Base-by-base conservation (phyloP, 2,797 vertebrate species). In the Channallabes apus region DNA sequence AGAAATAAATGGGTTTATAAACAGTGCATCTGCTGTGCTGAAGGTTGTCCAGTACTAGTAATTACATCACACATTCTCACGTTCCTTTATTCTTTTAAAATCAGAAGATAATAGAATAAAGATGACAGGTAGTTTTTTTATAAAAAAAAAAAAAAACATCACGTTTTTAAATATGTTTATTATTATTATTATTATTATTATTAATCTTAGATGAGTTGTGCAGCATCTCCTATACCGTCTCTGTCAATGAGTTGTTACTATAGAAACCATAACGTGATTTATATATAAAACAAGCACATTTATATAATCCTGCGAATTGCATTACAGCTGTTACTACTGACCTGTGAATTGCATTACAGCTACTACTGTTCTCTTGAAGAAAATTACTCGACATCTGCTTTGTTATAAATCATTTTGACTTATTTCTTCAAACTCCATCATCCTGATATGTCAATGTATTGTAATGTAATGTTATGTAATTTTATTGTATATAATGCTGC, bases 221-320 rank as follows among this genome's bases (percentile, higher is more conserved):
- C 38, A 62, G 22, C 58, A 62, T 17, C 59, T 79, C 59, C 15
- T 80, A 29, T 80, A 27, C 35, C 11, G 77, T 27, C 24, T 27
- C 35, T 80, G 35, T 64, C 35, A 80, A 64, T 41, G 35, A 65
- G 59, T 4, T 64, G 78, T 80, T 80, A 80, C 78, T 38, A 80
- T 80, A 80, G 78, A 80, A 80, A 51, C 38, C 38, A 18, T 64
- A 46, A 4, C 0, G 8, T n/a, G 56, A 61, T 78, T 78, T 27
- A 20, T 32, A 29, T 32, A 20, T 77, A 22, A 79, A 62, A 62
- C 59, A n/a, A 79, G 77, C 11, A 24, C 12, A 14, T 79, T 24
- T 38, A 15, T 62, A 46, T 46, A 41, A 79, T 17, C 59, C 35
- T 64, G n/a, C 54, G n/a, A 54, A 75, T 54, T 75, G 35, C 27